Base-by-base conservation (phyloP, 1,140 invertebrate species). In the Drosophila gunungcola region DNA sequence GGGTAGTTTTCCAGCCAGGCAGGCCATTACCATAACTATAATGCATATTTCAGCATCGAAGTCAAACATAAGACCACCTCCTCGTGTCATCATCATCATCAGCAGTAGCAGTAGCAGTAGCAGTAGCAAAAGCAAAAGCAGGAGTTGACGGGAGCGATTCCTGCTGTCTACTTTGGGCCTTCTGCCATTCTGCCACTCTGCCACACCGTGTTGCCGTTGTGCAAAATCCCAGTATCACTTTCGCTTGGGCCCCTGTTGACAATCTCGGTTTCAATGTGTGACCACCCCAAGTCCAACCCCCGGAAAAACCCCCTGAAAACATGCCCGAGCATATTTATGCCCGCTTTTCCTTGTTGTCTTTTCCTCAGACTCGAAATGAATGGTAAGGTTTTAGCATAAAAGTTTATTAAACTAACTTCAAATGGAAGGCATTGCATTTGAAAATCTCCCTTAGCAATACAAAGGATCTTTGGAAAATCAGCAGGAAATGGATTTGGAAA, bases 21-120 rank as follows among this genome's bases (percentile, higher is more conserved):
- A 72, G 46, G 73, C 84, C 84, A 88, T 88, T 88, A 88, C 84
- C 84, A 88, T 88, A 88, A 88, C 84, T 88, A 88, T 88, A 88
- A 88, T 88, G 83, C 83, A 88, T 88, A 88, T 88, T 88, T 88
- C 83, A 88, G 83, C 83, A 89, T 89, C 84, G 83, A 78, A 67
- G 67, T 72, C 69, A 73, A 56, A 70, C 64, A 70, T 70, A 70
- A 69, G 67, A 56, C 53, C 38, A 12, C 13, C 48, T 67, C 62
- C 45, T 34, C 57, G 73, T 67, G 62, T 78, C 70, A 74, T 63
- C 74, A 70, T 78, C 64, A 78, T 73, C 72, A 73, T 64, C 54
- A 53, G 32, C 36, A 29, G 39, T 39, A 79, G 62, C n/a, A n/a
- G n/a, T n/a, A 21, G 16, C 16, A 21, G 16, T 21, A 21, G 16